A percentile compares a stretch with the other conserved stretches of the same genome.
These are phyloP conservation scores for Cerceris ruficornis DNA, from an alignment of 2,888 invertebrate species.

Conservation along the genomic window DNA sequence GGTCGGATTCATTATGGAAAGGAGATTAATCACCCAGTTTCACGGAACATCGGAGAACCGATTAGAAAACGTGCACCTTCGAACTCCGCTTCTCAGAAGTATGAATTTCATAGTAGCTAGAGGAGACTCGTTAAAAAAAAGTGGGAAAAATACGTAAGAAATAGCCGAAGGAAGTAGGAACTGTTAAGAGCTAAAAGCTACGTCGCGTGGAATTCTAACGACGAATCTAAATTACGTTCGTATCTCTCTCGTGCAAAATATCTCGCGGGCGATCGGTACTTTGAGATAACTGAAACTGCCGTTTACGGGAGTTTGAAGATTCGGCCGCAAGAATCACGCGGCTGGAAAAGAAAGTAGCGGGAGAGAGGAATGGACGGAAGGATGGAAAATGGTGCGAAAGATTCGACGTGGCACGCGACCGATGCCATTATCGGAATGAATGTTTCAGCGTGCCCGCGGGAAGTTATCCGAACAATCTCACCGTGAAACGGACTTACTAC, in stretches of 20 bases:
- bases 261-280: too few relatives aligned
- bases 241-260: too few relatives aligned
- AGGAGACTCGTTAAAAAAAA: too few relatives aligned
- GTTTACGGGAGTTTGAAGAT: background rate
- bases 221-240: too few relatives aligned
- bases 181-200: too few relatives aligned
- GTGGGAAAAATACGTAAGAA: too few relatives aligned
- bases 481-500: constrained; percentile 26
- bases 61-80: background rate
- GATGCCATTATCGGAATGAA: constrained; percentile 67
- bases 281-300: background rate
- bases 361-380: constrained; percentile 9
- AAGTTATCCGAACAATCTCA: constrained; percentile 60
- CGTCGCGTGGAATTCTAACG: too few relatives aligned
- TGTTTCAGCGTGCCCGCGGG: constrained; percentile 50
- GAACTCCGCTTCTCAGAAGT: background rate
- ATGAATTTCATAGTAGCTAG: background rate
- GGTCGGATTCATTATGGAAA: background rate
- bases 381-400: constrained; percentile 25
- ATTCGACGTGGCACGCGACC: constrained; percentile 48
- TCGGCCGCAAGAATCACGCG: constrained; percentile 1
- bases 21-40: background rate
- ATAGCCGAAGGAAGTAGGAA: too few relatives aligned
- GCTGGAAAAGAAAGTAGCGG: background rate
- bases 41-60: background rate